Conservation (phyloP, 2,888 invertebrate genomes). For the Sinohyriopsis cumingii region DNA sequence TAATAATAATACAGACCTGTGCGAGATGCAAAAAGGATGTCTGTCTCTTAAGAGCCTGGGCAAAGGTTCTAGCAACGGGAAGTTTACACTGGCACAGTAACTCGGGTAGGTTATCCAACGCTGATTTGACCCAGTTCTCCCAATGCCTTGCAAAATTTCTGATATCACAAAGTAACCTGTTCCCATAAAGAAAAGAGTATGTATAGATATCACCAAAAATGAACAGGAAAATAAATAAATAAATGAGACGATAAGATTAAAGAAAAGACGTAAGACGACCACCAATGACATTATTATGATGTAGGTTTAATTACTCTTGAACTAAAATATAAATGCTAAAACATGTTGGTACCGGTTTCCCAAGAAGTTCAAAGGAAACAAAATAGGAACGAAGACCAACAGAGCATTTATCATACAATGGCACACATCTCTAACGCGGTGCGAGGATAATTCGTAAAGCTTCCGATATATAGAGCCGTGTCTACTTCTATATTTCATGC, state of each 20-base stretch:
- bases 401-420: too few species aligned
- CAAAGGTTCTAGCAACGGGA: conserved; percentile 67
- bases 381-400: too few species aligned
- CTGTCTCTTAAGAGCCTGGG: conserved; percentile 68
- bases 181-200: conserved; percentile 9
- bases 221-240: not conserved
- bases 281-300: too few species aligned
- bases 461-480: too few species aligned
- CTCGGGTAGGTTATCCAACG: conserved; percentile 70
- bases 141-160: conserved; percentile 70
- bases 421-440: too few species aligned
- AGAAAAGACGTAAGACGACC: too few species aligned
- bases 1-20: conserved; percentile 58
- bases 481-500: too few species aligned
- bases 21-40: conserved; percentile 72
- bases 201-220: not conserved
- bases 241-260: not conserved
- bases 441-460: too few species aligned
- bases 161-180: conserved; percentile 69
- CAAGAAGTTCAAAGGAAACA: too few species aligned
- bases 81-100: conserved; percentile 63
- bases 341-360: too few species aligned
- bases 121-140: conserved; percentile 69
- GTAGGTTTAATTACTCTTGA: too few species aligned
- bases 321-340: too few species aligned